phyloP scores from a whole-genome alignment of 2,888 invertebrate species.

The Calliopum simillimum region DNA sequence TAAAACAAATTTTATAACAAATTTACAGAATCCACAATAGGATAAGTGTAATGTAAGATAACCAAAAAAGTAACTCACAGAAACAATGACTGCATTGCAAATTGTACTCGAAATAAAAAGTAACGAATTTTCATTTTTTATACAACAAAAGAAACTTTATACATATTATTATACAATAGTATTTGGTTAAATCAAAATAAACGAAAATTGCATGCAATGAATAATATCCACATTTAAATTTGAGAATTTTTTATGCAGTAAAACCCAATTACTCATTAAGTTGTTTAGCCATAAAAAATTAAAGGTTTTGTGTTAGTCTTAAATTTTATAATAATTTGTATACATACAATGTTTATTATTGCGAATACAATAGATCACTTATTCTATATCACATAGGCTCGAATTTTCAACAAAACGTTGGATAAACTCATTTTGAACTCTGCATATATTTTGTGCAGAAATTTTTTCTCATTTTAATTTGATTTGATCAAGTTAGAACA shows the following conservation, averaged over 20 bases:
- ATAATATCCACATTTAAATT: slow-evolving; percentile 14
- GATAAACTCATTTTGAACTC: too few species aligned
- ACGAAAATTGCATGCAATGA: background rate
- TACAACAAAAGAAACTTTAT: background rate
- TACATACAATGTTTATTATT: background rate
- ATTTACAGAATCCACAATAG: slow-evolving; percentile 6
- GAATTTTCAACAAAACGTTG: too few species aligned
- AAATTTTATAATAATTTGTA: slow-evolving; percentile 24
- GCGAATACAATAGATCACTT: too few species aligned
- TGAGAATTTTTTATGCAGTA: background rate
- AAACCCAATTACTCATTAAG: slow-evolving; percentile 1
- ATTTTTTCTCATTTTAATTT: too few species aligned
- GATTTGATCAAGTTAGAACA: background rate
- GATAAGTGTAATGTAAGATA: background rate
- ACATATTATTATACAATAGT: background rate
- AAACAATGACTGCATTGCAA: background rate
- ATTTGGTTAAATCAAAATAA: background rate
- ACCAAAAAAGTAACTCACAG: slow-evolving; percentile 19
- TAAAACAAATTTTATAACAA: background rate
- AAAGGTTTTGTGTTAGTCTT: slow-evolving; percentile 28
- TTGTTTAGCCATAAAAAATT: slow-evolving; percentile 21
- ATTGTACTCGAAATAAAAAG: slow-evolving; percentile 20
- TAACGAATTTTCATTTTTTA: slow-evolving; percentile 5
- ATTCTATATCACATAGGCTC: too few species aligned
- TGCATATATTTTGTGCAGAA: too few species aligned